Conservation (phyloP, 2,888 invertebrate species). For the Diploptera punctata region DNA sequence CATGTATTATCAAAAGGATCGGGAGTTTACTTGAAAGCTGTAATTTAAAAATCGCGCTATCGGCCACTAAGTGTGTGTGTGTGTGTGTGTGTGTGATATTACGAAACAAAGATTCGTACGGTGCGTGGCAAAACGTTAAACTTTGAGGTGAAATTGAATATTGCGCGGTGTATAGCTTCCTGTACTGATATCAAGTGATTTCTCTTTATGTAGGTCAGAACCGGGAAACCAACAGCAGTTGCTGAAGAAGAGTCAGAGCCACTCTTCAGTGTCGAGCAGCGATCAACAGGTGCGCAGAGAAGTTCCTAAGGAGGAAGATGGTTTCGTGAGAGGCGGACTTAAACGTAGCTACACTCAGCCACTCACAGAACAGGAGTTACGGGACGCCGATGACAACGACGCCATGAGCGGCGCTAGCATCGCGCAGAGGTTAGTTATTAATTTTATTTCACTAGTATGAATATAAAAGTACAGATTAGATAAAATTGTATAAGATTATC, state of each 20-base stretch:
- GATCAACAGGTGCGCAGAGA: background rate
- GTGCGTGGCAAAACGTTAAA: too few relatives aligned
- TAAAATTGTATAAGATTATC: too few relatives aligned
- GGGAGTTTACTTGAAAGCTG: too few relatives aligned
- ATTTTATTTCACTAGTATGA: too few relatives aligned
- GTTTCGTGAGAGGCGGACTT: conserved; percentile 16
- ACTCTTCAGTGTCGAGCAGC: conserved; percentile 31
- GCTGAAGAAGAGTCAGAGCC: conserved; percentile 39
- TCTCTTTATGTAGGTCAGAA: conserved; percentile 9
- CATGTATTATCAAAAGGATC: too few relatives aligned
- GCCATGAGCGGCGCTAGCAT: conserved; percentile 42
- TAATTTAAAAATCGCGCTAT: too few relatives aligned
- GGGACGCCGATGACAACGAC: conserved; percentile 34
- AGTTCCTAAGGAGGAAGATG: conserved; percentile 5
- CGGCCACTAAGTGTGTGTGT: too few relatives aligned
- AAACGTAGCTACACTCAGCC: conserved; percentile 49
- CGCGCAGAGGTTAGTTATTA: conserved; percentile 45
- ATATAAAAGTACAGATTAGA: too few relatives aligned
- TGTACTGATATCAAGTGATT: background rate
- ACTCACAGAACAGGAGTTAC: conserved; percentile 42
- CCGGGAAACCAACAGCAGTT: conserved; percentile 1
- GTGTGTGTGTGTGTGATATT: too few relatives aligned
- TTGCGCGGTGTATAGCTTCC: too few relatives aligned
- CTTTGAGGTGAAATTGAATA: too few relatives aligned
- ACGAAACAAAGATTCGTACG: too few relatives aligned